Evolutionary conservation across 2,797 vertebrate species (phyloP).

Genomic region (Loriculus beryllinus): DNA sequence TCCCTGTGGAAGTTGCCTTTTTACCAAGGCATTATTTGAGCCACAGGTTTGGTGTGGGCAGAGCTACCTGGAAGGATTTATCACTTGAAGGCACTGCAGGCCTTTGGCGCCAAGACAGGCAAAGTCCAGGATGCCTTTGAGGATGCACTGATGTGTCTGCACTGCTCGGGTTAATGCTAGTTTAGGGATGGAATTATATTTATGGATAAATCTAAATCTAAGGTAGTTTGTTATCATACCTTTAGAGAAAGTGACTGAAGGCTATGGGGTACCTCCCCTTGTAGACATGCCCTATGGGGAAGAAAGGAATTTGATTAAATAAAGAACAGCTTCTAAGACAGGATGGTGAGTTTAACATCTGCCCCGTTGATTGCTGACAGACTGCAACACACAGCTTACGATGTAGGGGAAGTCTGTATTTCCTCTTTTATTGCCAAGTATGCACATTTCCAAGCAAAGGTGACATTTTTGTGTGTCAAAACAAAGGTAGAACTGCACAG

Average conservation of each 20-base stretch:
- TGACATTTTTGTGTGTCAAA: slow-evolving; percentile 24
- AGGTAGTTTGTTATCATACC: not conserved
- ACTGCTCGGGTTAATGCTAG: not conserved
- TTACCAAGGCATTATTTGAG: not conserved
- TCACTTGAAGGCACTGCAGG: not conserved
- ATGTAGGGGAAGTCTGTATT: not conserved
- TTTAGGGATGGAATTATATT: not conserved
- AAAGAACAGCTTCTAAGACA: not conserved
- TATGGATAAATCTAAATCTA: not conserved
- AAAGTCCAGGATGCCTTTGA: not conserved
- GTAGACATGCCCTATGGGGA: not conserved
- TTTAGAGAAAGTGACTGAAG: not conserved
- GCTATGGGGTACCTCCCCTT: not conserved
- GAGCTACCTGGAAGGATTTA: not conserved
- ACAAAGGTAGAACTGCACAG: slow-evolving; percentile 44
- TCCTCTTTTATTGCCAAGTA: slow-evolving; percentile 11
- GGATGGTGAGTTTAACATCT: slow-evolving; percentile 30
- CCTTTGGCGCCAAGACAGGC: not conserved
- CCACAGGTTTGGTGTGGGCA: not conserved
- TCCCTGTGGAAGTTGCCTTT: not conserved
- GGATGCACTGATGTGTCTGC: not conserved
- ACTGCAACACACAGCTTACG: not conserved
- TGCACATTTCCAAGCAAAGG: not conserved
- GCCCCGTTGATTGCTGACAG: slow-evolving; percentile 47
- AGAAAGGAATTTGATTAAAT: not conserved